Percentiles rank a stretch among this genome's conserved stretches.
These are phyloP conservation scores for Rynchops niger DNA, from an alignment of 2,113 vertebrate species.

Conservation along the genomic window DNA sequence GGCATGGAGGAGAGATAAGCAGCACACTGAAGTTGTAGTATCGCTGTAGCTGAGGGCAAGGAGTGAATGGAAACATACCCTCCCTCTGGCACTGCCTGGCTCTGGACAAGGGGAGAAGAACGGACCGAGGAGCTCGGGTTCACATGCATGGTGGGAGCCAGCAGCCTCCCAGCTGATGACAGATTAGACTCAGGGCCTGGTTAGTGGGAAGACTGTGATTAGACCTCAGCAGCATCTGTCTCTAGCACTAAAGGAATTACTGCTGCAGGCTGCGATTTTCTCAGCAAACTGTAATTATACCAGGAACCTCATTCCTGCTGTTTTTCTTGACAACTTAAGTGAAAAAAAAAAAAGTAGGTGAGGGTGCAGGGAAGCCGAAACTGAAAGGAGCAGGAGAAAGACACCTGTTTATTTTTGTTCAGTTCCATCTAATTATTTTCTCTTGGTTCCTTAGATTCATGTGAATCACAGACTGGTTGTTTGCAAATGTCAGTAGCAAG, in stretches of 20 bases:
- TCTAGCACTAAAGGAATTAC: constrained; percentile 24
- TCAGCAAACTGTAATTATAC: constrained; percentile 45
- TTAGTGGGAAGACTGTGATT: constrained; percentile 41
- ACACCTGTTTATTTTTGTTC: neutral
- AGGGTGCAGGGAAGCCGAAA: neutral
- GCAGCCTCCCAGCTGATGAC: constrained; percentile 46
- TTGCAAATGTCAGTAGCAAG: neutral
- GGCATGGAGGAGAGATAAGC: constrained; percentile 34
- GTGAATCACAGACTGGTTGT: neutral
- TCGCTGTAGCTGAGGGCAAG: neutral
- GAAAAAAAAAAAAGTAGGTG: neutral
- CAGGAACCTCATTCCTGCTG: constrained; percentile 16
- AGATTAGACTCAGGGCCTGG: constrained; percentile 49
- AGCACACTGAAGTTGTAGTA: constrained; percentile 13
- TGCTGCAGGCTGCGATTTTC: constrained; percentile 27
- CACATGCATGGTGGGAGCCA: neutral
- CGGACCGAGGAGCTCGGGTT: neutral
- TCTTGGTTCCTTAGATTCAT: neutral
- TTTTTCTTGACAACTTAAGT: constrained; percentile 1
- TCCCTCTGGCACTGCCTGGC: constrained; percentile 48
- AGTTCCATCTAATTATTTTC: neutral
- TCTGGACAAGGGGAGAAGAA: neutral
- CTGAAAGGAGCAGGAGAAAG: neutral
- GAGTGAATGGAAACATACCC: constrained; percentile 23
- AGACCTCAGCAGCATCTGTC: constrained; percentile 45